These are phyloP conservation scores for Tadarida brasiliensis DNA, from an alignment of 2,797 vertebrate species.

Conservation along the genomic window DNA sequence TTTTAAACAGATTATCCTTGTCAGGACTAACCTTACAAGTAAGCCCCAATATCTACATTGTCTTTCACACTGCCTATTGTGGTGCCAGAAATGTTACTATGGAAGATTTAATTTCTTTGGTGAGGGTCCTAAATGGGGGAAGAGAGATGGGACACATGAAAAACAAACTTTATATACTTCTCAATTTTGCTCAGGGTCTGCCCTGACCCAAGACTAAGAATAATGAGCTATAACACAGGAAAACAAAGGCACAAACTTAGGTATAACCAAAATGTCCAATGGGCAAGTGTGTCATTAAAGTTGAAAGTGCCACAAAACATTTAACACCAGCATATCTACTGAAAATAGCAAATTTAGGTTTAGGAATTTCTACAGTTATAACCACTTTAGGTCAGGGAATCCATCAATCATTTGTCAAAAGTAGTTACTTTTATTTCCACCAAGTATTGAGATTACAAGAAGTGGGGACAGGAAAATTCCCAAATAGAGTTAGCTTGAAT, in stretches of 20 bases:
- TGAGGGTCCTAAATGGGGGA: background rate
- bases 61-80: background rate
- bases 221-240: background rate
- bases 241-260: slow-evolving; percentile 17
- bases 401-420: slow-evolving; percentile 15
- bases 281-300: background rate
- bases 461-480: slow-evolving; percentile 35
- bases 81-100: background rate
- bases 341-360: slow-evolving; percentile 38
- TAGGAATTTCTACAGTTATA: slow-evolving; percentile 44
- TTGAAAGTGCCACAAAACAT: background rate
- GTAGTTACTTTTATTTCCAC: slow-evolving; percentile 27
- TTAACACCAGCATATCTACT: background rate
- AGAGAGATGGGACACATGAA: background rate
- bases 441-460: slow-evolving; percentile 51
- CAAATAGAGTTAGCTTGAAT: slow-evolving; percentile 20
- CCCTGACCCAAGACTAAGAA: background rate
- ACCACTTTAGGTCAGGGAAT: background rate
- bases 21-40: background rate
- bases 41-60: background rate
- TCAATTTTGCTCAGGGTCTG: slow-evolving; percentile 48
- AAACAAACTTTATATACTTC: slow-evolving; percentile 36
- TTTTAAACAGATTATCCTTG: slow-evolving; percentile 26
- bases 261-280: background rate
- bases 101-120: slow-evolving; percentile 5